A percentile compares a stretch with the other conserved stretches of the same genome.
Conservation (phyloP, 64 coral and sea anemone species). For the Stylophora pistillata region DNA sequence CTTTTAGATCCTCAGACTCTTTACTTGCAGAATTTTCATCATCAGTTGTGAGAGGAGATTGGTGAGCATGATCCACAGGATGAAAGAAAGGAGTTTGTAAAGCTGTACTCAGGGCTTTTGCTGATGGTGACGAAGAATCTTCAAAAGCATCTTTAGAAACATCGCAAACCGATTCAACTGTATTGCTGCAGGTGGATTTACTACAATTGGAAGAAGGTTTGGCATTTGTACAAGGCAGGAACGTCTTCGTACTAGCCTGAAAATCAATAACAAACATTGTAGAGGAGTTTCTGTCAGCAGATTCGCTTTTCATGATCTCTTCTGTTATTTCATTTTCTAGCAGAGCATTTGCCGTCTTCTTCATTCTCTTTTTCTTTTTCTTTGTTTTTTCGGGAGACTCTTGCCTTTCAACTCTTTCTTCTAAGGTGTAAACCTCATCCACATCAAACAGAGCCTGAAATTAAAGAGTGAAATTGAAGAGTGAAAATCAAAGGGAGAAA, state of each 20-base stretch:
- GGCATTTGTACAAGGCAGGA: not conserved
- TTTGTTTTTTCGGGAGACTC: not conserved
- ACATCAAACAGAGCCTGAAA: constrained; percentile 94
- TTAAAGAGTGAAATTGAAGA: not conserved
- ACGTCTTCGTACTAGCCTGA: not conserved
- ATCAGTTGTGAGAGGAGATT: not conserved
- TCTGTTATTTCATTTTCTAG: not conserved
- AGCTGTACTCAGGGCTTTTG: constrained; percentile 7
- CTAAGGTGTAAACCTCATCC: constrained; percentile 93
- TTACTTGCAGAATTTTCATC: not conserved
- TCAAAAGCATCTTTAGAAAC: not conserved
- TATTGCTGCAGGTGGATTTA: not conserved
- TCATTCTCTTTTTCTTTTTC: constrained; percentile 79
- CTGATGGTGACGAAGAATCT: not conserved
- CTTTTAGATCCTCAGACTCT: not conserved
- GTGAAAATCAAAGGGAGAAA: no score
- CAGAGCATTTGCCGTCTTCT: constrained; percentile 23
- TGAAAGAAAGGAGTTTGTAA: not conserved
- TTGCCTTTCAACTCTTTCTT: constrained; percentile 44
- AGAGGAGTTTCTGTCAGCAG: not conserved
- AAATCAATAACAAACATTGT: not conserved
- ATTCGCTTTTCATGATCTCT: not conserved
- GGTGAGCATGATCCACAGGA: not conserved
- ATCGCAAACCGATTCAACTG: not conserved
- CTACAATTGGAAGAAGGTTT: not conserved